These are phyloP conservation scores for Tipula vernalis DNA, from an alignment of 2,888 invertebrate species.

Conservation along the genomic window DNA sequence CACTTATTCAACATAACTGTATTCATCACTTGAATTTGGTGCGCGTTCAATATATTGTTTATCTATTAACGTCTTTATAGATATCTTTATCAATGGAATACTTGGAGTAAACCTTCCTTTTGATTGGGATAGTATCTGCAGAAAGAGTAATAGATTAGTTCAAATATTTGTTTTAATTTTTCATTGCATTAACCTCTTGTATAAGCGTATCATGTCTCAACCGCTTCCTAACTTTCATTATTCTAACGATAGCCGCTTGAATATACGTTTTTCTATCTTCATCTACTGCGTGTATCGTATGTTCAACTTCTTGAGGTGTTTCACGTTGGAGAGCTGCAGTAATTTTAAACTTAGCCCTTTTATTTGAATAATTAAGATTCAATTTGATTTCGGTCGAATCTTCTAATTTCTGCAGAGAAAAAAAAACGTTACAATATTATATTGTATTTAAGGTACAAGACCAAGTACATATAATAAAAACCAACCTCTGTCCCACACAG, in stretches of 20 bases:
- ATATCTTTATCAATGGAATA: slow-evolving; percentile 95
- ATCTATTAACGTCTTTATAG: slow-evolving; percentile 95
- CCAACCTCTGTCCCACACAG: slow-evolving; percentile 37
- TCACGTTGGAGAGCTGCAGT: slow-evolving; percentile 68
- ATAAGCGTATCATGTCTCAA: slow-evolving; percentile 75
- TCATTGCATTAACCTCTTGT: slow-evolving; percentile 49
- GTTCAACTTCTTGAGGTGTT: slow-evolving; percentile 61
- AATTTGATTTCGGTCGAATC: slow-evolving; percentile 43
- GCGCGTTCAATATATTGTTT: slow-evolving; percentile 96
- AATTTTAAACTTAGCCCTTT: slow-evolving; percentile 80
- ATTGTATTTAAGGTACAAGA: neutral
- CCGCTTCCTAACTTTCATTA: slow-evolving; percentile 87
- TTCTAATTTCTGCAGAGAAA: slow-evolving; percentile 23
- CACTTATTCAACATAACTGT: slow-evolving; percentile 83
- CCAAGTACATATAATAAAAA: neutral
- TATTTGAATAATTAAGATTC: slow-evolving; percentile 77
- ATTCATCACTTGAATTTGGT: slow-evolving; percentile 85
- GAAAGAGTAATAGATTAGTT: slow-evolving; percentile 20
- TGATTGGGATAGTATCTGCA: slow-evolving; percentile 76
- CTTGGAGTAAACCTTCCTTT: slow-evolving; percentile 89
- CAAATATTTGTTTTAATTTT: neutral
- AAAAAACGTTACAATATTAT: neutral
- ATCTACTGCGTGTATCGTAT: slow-evolving; percentile 70
- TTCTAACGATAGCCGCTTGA: slow-evolving; percentile 88
- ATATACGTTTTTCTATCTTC: slow-evolving; percentile 92